A percentile compares a stretch with the other conserved stretches of the same genome.
Evolutionary conservation across 1,140 invertebrate genomes (phyloP).

Genomic region (Nylanderia fulva): DNA sequence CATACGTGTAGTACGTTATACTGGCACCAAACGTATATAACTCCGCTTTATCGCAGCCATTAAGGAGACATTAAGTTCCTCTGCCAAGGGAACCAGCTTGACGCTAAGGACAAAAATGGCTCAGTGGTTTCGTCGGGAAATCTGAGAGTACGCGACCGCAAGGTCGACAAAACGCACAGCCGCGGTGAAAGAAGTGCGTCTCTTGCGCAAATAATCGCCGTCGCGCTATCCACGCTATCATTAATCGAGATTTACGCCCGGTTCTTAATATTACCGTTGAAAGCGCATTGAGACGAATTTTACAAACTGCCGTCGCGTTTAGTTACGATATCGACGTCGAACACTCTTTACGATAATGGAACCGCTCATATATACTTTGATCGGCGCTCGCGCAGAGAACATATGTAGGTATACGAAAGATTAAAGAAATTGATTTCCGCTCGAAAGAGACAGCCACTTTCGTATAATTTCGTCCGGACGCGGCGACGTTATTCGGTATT

Average conservation of each 20-base stretch:
- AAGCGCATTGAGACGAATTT: conserved; percentile 50
- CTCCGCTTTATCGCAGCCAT: conserved; percentile 74
- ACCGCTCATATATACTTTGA: conserved; percentile 24
- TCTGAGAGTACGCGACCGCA: conserved; percentile 15
- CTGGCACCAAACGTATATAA: conserved; percentile 68
- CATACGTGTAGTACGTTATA: conserved; percentile 50
- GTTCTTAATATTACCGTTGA: conserved; percentile 42
- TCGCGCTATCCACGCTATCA: conserved; percentile 32
- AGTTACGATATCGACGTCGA: conserved; percentile 50
- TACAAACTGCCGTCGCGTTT: conserved; percentile 46
- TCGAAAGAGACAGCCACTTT: conserved; percentile 19
- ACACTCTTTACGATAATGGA: conserved; percentile 56
- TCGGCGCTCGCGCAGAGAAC: conserved; percentile 2
- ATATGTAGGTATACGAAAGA: conserved; percentile 24
- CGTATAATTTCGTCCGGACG: conserved; percentile 32
- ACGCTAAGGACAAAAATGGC: conserved; percentile 69
- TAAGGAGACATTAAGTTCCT: conserved; percentile 75
- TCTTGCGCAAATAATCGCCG: conserved; percentile 44
- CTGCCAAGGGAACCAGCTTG: conserved; percentile 69
- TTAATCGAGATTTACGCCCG: conserved; percentile 46
- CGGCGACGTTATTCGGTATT: not conserved
- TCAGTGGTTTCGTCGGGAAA: conserved; percentile 59
- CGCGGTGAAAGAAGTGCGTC: conserved; percentile 6
- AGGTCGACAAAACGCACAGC: conserved; percentile 29
- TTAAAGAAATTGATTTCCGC: conserved; percentile 50